These are phyloP conservation scores for Vireo griseus DNA, from an alignment of 2,797 vertebrate genomes.

Conservation along the genomic window DNA sequence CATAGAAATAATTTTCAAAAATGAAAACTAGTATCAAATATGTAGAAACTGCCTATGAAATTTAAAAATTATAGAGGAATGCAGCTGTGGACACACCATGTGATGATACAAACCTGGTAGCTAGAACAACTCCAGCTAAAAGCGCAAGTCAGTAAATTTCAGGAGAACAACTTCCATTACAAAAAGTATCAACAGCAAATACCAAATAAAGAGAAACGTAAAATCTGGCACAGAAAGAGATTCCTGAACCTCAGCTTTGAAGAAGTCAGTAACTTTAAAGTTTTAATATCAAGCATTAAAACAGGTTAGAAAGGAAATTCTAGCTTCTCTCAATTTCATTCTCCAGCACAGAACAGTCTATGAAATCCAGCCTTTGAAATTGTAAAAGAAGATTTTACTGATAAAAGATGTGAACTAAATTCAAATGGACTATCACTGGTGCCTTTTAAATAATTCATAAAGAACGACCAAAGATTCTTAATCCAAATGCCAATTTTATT, in stretches of 20 bases:
- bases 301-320: neutral
- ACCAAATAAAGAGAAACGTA: neutral
- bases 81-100: fast-evolving
- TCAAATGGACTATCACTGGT: neutral
- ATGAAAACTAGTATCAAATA: neutral
- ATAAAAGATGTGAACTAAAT: neutral
- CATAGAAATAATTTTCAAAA: neutral
- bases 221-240: neutral
- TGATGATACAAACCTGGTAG: neutral
- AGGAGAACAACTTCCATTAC: neutral
- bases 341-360: neutral
- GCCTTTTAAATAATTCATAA: neutral
- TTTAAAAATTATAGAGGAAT: neutral
- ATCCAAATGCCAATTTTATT: neutral
- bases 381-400: neutral
- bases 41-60: neutral
- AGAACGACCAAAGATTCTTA: neutral
- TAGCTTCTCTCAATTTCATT: neutral
- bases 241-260: neutral
- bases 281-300: neutral
- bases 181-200: neutral
- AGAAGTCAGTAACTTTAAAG: neutral
- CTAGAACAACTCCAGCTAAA: neutral
- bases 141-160: neutral
- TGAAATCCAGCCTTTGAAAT: neutral